These are phyloP conservation scores for Tursiops truncatus DNA, from an alignment of 2,113 vertebrate species.

Conservation along the genomic window DNA sequence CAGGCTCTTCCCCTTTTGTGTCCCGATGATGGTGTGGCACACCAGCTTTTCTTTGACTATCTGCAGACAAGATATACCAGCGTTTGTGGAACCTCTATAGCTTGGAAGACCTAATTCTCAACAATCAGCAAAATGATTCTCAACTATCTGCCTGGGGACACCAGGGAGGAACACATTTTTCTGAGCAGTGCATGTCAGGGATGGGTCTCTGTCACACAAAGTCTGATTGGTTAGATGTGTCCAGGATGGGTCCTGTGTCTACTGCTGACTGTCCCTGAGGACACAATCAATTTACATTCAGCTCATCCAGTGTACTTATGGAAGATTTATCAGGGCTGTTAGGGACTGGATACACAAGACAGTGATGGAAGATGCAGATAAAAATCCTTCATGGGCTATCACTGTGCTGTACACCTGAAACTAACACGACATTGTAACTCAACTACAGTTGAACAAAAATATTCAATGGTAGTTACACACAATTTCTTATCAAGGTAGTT, in stretches of 20 bases:
- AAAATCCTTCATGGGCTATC: background rate
- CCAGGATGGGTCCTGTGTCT: background rate
- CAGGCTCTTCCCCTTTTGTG: slow-evolving; percentile 64
- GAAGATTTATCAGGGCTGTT: background rate
- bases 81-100: background rate
- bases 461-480: background rate
- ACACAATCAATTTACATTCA: background rate
- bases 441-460: background rate
- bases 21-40: slow-evolving; percentile 85
- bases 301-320: background rate
- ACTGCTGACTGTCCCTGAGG: background rate
- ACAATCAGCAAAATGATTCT: background rate
- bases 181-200: background rate
- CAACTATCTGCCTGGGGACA: background rate
- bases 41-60: slow-evolving; percentile 86
- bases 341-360: background rate
- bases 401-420: background rate
- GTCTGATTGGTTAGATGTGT: background rate
- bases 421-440: background rate
- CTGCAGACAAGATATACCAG: slow-evolving; percentile 74
- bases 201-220: background rate
- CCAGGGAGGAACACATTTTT: background rate
- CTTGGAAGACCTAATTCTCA: background rate
- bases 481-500: slow-evolving; percentile 10
- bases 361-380: background rate